Base-by-base conservation (phyloP, 2,113 vertebrate genomes). In the Catharus bicknelli region DNA sequence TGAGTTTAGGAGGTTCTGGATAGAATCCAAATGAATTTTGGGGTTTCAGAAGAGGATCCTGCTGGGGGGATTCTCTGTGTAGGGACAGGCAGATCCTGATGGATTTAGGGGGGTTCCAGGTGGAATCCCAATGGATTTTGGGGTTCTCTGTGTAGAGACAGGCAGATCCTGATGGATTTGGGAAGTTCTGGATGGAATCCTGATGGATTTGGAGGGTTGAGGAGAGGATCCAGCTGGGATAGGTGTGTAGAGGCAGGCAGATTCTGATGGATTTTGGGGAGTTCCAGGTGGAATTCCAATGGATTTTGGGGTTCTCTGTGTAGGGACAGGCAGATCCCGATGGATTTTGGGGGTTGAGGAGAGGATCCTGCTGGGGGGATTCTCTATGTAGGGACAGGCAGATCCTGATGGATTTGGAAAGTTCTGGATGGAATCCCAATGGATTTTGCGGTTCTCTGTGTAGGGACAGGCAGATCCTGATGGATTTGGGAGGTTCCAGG, bases 341-440 rank as follows among this genome's bases (percentile, higher is more conserved):
- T 38, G 48, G 27, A 22, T 69, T 70, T 53, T 9, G 36, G 29
- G 27, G 5, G 36, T 57, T 26, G 16, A 42, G 16, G 27, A 72
- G 2, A 43, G 22, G 51, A 32, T 42, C 4, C 11, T 13, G 29
- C 11, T 54, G 12, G 27, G 36, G 29, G 27, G 3, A n/a, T 59
- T 47, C 22, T 59, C 15, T 59, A 7, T 16, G 15, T 59, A 27
- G 2, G 34, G 16, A 26, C 34, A 38, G n/a, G 23, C 7, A 13
- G 23, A 54, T 19, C 26, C 36, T 0, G 2, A 62, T 64, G 40
- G 5, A 66, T 63, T 45, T 45, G 5, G 16, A 16, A 30, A 1
- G 2, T 48, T 48, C 4, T 3, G 6, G 17, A 6, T 38, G 13
- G 34, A 38, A 40, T 42, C 11, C 27, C 0, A 0, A 17, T 38